Conservation (phyloP, 2,113 vertebrate species). For the Rhea americana region DNA sequence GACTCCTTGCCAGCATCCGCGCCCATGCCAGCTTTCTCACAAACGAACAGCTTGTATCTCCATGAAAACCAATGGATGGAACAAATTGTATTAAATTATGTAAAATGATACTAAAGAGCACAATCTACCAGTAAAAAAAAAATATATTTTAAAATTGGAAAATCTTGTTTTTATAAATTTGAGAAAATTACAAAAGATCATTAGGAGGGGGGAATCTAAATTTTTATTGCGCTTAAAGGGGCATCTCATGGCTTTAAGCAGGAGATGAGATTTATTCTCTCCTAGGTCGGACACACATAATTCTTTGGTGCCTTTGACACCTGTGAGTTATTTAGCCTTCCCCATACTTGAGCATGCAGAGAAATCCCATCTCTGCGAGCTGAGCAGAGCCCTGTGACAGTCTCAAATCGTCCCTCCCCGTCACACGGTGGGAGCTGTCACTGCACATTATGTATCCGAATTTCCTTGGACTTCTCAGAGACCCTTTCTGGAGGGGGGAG, state of each 20-base stretch:
- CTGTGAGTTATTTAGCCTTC: conserved; percentile 76
- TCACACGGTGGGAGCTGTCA: conserved; percentile 62
- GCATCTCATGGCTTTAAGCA: conserved; percentile 26
- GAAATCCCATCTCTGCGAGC: conserved; percentile 52
- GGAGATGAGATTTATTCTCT: conserved; percentile 64
- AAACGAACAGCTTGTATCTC: conserved; percentile 88
- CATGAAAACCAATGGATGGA: conserved; percentile 89
- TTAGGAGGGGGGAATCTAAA: conserved; percentile 22
- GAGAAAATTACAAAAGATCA: conserved; percentile 62
- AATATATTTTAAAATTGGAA: conserved; percentile 60
- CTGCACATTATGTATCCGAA: conserved; percentile 52
- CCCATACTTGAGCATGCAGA: conserved; percentile 53
- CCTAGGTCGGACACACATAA: conserved; percentile 70
- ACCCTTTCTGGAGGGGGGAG: conserved; percentile 28
- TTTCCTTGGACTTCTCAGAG: conserved; percentile 57
- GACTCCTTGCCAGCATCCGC: conserved; percentile 70
- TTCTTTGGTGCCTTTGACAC: conserved; percentile 71
- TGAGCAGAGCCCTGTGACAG: conserved; percentile 36
- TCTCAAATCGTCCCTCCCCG: conserved; percentile 42
- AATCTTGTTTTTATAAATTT: conserved; percentile 77
- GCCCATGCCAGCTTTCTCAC: conserved; percentile 81
- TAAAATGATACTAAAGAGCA: conserved; percentile 86
- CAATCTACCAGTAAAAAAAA: conserved; percentile 77
- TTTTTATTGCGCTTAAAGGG: conserved; percentile 63
- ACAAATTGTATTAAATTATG: conserved; percentile 91